Base-by-base conservation (phyloP, 1,140 invertebrate genomes). In the Trissolcus basalis region DNA sequence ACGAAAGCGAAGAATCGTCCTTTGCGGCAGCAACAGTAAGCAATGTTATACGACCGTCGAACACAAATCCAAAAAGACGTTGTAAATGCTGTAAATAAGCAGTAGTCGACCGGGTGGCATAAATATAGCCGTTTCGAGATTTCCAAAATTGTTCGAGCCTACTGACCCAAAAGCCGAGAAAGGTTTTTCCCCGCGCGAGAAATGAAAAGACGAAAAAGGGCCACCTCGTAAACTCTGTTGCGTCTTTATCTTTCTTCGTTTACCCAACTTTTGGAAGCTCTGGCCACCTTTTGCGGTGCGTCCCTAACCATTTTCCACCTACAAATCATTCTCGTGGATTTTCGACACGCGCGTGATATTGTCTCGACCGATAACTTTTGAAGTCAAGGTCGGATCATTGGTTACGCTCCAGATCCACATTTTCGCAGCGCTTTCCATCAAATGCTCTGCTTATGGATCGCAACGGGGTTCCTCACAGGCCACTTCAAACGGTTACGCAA, bases 21-120 rank as follows among this genome's bases (percentile, higher is more conserved):
- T 58, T 64, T 71, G 59, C 68, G 68, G 68, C 53, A 71, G 16
- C 7, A 63, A 71, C 68, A 47, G 60, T 71, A 58, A 64, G 60
- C 55, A n/a, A 60, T 65, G 44, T 73, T 73, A 65, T 72, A 72
- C 45, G 68, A 51, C 69, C 32, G 53, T 58, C 50, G 35, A 33
- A 49, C 43, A 71, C 56, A 55, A 51, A 39, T 58, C 67, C 35
- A 63, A 55, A 35, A 8, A 51, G 51, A 58, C 13, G 59, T 64
- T 36, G 35, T 72, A 64, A 72, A 72, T 43, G 47, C 43, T 64
- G 6, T 33, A 51, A 27, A 27, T 27, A 59, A 47, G 59, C 54
- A 44, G 60, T 64, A 64, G 69, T 48, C 43, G 60, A 33, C 53
- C 54, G 69, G 39, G 68, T 41, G 13, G 54, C 45, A 64, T 64